Evolutionary conservation across 2,113 vertebrate genomes (phyloP).

Genomic region (Todiramphus saurophagus): DNA sequence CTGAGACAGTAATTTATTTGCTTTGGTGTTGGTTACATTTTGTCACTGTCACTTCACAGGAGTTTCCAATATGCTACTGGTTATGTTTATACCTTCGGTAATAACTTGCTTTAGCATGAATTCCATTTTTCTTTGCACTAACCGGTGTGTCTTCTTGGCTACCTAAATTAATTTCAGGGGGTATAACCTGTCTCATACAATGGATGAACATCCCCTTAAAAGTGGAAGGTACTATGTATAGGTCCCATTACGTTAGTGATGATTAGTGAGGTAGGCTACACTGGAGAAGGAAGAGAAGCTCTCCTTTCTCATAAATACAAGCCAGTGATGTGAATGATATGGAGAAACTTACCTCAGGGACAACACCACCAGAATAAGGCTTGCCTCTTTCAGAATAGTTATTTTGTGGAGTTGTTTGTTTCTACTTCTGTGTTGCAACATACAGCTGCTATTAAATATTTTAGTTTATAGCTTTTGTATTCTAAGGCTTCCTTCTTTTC

Average conservation of each 20-base stretch:
- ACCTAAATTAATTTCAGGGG: not conserved
- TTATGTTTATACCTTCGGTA: not conserved
- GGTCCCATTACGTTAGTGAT: fast-evolving
- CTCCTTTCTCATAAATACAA: not conserved
- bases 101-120: not conserved
- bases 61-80: not conserved
- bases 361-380: not conserved
- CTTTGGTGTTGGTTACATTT: not conserved
- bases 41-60: not conserved
- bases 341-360: not conserved
- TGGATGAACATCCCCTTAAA: not conserved
- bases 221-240: not conserved
- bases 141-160: not conserved
- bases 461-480: not conserved
- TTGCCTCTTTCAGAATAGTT: not conserved
- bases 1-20: slow-evolving; percentile 15
- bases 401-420: not conserved
- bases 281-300: not conserved
- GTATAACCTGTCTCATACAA: not conserved
- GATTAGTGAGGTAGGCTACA: not conserved
- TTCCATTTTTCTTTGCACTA: not conserved
- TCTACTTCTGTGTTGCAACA: not conserved
- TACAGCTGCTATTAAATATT: not conserved
- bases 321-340: not conserved
- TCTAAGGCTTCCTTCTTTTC: not conserved